Evolutionary conservation across 2,797 vertebrate species (phyloP).

Genomic region (Argya squamiceps): DNA sequence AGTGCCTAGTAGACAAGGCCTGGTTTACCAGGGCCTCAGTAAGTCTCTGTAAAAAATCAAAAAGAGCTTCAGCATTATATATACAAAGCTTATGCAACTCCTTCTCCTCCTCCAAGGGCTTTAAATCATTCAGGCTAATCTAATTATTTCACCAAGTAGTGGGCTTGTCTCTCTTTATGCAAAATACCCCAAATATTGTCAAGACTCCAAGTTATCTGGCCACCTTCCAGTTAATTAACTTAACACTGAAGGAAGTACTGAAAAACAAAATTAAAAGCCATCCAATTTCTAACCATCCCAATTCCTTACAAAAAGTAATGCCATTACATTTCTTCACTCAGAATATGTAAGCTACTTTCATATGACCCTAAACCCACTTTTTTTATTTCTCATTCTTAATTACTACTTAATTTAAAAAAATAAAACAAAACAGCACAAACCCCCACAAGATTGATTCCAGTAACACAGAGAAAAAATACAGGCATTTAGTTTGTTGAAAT

Average conservation of each 20-base stretch:
- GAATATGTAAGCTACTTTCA: slow-evolving; percentile 10
- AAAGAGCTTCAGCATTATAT: not conserved
- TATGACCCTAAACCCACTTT: not conserved
- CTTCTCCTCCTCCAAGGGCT: not conserved
- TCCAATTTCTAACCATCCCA: slow-evolving; percentile 20
- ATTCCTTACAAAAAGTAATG: slow-evolving; percentile 2
- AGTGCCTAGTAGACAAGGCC: not conserved
- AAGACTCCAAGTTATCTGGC: slow-evolving; percentile 46
- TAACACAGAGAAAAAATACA: not conserved
- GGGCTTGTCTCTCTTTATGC: slow-evolving; percentile 12
- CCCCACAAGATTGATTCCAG: not conserved
- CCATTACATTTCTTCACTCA: slow-evolving; percentile 1
- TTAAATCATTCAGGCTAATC: slow-evolving; percentile 40
- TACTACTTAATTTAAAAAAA: not conserved
- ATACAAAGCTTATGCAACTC: not conserved
- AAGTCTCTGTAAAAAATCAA: not conserved
- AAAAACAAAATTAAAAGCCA: slow-evolving; percentile 62
- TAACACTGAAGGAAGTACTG: slow-evolving; percentile 30
- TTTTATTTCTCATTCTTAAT: not conserved
- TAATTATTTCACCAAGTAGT: slow-evolving; percentile 39
- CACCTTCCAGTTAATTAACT: slow-evolving; percentile 70
- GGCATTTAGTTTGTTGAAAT: not conserved
- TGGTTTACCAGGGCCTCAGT: not conserved
- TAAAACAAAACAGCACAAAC: not conserved
- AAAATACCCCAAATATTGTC: not conserved